A percentile compares a stretch with the other conserved stretches of the same genome.
Evolutionary conservation across 2,888 invertebrate genomes (phyloP).

Genomic region (Epirrita christyi): DNA sequence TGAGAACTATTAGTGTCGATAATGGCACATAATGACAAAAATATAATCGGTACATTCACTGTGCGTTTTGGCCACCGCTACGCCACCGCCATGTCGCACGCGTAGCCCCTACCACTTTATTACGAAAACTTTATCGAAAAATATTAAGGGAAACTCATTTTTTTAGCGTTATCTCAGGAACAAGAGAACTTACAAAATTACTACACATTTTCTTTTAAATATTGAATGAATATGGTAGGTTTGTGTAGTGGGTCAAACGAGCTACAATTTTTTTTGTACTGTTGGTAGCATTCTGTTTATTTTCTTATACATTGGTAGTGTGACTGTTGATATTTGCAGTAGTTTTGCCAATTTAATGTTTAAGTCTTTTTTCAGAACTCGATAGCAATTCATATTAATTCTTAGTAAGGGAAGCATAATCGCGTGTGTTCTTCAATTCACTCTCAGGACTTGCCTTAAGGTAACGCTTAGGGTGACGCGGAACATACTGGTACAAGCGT

Average conservation of each 20-base stretch:
- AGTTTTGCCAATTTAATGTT: background rate
- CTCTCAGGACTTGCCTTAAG: conserved; percentile 51
- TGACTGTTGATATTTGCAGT: background rate
- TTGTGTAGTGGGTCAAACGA: too few species aligned
- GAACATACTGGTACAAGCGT: conserved; percentile 46
- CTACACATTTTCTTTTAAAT: too few species aligned
- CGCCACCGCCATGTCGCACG: conserved; percentile 41
- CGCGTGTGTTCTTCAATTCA: conserved; percentile 55
- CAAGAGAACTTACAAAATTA: too few species aligned
- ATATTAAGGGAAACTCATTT: too few species aligned
- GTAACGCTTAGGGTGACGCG: conserved; percentile 57
- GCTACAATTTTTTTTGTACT: too few species aligned
- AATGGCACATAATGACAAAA: conserved; percentile 78
- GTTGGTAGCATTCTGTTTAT: too few species aligned
- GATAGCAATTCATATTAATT: conserved; percentile 15
- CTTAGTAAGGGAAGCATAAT: conserved; percentile 46
- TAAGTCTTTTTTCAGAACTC: conserved; percentile 7
- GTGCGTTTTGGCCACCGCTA: conserved; percentile 34
- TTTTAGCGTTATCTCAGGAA: too few species aligned
- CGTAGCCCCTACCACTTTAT: conserved; percentile 16
- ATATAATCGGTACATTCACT: conserved; percentile 71
- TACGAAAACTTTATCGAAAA: too few species aligned
- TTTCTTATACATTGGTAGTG: too few species aligned
- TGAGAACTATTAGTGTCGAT: conserved; percentile 71
- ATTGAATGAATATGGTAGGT: too few species aligned